A percentile compares a stretch with the other conserved stretches of the same genome.
Conservation (phyloP, 2,113 vertebrate species). For the Toxotes chatareus region DNA sequence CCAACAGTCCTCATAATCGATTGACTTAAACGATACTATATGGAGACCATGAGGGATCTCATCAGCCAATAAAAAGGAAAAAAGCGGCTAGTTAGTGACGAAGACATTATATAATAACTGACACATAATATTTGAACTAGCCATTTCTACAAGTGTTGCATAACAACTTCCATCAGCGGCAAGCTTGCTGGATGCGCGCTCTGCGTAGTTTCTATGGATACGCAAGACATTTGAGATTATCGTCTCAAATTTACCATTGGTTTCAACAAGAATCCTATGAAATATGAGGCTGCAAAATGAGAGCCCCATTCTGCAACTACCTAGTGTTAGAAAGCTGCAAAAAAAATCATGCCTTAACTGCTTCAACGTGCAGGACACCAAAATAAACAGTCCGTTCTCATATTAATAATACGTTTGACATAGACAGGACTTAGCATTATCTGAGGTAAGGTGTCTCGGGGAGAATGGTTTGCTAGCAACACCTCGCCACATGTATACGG, state of each 20-base stretch:
- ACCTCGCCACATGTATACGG: conserved; percentile 16
- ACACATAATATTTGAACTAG: conserved; percentile 71
- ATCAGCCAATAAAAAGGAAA: too few relatives aligned
- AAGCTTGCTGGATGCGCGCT: conserved; percentile 62
- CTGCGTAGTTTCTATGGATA: conserved; percentile 83
- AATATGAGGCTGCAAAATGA: not conserved
- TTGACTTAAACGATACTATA: not conserved
- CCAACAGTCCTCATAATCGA: conserved; percentile 23
- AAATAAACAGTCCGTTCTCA: not conserved
- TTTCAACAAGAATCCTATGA: conserved; percentile 10
- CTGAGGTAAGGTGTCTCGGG: not conserved
- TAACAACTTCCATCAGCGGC: conserved; percentile 77
- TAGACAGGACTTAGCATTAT: not conserved
- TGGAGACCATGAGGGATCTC: not conserved
- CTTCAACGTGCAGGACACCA: not conserved
- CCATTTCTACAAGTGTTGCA: conserved; percentile 80
- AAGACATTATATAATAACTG: conserved; percentile 77
- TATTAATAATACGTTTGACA: not conserved
- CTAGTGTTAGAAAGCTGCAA: not conserved
- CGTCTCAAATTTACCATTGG: conserved; percentile 4
- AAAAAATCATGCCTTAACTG: not conserved
- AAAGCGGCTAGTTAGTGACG: conserved; percentile 17
- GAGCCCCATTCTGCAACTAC: not conserved
- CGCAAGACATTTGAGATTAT: conserved; percentile 57
- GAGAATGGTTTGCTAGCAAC: not conserved